Percentiles rank a stretch among this genome's conserved stretches.
phyloP scores from a whole-genome alignment of 2,113 vertebrate species.

The Gallinago media region DNA sequence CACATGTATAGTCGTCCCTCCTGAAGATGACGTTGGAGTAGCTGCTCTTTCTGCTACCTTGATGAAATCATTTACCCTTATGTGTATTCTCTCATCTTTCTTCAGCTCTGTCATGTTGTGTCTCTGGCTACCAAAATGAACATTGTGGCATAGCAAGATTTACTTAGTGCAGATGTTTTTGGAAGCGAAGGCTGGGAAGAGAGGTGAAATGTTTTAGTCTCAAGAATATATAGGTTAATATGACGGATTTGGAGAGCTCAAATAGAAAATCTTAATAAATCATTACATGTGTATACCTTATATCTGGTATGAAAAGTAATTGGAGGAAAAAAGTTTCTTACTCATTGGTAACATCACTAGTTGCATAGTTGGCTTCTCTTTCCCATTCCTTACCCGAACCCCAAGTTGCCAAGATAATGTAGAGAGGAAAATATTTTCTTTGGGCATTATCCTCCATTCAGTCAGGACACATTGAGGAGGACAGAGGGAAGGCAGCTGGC shows the following conservation, averaged over 20 bases:
- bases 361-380: slow-evolving; percentile 21
- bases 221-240: background rate
- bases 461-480: background rate
- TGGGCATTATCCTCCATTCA: background rate
- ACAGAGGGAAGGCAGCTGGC: background rate
- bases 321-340: background rate
- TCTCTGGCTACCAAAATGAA: background rate
- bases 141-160: background rate
- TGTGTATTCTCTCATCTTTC: background rate
- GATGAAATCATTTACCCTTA: background rate
- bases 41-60: background rate
- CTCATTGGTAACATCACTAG: background rate
- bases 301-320: background rate
- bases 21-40: background rate
- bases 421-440: slow-evolving; percentile 22
- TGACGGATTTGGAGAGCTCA: background rate
- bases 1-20: background rate
- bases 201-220: background rate
- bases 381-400: background rate
- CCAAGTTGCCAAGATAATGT: background rate
- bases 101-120: background rate
- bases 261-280: background rate
- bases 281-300: background rate
- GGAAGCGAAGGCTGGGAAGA: background rate
- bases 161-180: background rate